Evolutionary conservation across 2,888 invertebrate genomes (phyloP), one percentile per base, ranked within the genome.

Genomic region (Leptopilina syphax): DNA sequence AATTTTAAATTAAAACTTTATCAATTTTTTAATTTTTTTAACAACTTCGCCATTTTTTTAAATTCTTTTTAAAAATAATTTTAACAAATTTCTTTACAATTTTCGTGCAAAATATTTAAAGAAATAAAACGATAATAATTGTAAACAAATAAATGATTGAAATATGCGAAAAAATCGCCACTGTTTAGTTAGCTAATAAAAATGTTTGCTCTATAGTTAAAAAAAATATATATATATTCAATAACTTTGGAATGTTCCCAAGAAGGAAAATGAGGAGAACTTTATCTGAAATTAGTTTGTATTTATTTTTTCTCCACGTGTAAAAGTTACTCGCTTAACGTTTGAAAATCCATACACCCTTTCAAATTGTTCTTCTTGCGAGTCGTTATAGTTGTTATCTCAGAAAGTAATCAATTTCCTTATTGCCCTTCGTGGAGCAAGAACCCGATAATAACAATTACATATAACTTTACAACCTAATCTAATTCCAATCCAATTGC

Each of bases 371-470:
- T 73, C 57, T 60, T 73, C 50, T 50, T 50, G 50, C 50, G 4
- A 34, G 57, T 73, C 41, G 57, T 73, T 60, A 54, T 54, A 73
- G 73, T 73, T 73, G 57, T 73, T 73, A 73, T 73, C 57, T 60
- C 34, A 34, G 41, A 34, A 13, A 18, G 73, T 73, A 73, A 73
- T 73, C 73, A 73, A 73, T 73, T 73, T 73, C 57, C 73, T 57
- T 73, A 73, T 73, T 73, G 73, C 73, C 34, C 27, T 57, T 73
- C 57, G 73, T 41, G 34, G 57, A n/a, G 57, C 73, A 57, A 44
- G 73, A 57, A 41, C 73, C 57, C 57, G 41, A 73, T 73, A 73
- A 73, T 57, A 73, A 57, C 57, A 60, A 73, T 73, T 73, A 73
- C 41, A 34, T 57, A 34, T 57, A 13, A n/a, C 73, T 54, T 73